These are phyloP conservation scores for Myathropa florea DNA, from an alignment of 2,888 invertebrate genomes.

Conservation along the genomic window DNA sequence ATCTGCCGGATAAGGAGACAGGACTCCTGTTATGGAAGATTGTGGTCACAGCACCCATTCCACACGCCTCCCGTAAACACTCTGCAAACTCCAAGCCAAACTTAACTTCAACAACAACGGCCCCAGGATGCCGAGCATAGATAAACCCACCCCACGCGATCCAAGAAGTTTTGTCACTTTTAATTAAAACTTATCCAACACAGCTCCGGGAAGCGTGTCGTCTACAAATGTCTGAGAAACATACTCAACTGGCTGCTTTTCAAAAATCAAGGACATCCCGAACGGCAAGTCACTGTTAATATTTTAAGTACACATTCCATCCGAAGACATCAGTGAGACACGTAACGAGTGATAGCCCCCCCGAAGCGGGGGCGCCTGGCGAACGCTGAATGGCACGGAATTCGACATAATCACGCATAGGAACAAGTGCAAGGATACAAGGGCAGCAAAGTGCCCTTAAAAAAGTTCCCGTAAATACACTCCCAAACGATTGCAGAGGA, in stretches of 20 bases:
- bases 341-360: neutral
- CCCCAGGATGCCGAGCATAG: neutral
- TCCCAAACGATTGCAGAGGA: neutral
- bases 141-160: neutral
- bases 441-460: slow-evolving; percentile 21
- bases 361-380: neutral
- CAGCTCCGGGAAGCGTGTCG: neutral
- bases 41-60: neutral
- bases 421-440: neutral
- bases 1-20: neutral
- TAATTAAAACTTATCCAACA: neutral
- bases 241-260: neutral
- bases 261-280: neutral
- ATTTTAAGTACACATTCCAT: neutral
- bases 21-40: too few species aligned
- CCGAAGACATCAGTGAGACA: neutral
- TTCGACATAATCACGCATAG: slow-evolving; percentile 16
- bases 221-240: neutral
- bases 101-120: neutral
- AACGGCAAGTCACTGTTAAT: neutral
- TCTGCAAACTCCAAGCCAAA: neutral
- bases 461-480: slow-evolving; percentile 29
- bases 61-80: neutral
- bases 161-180: neutral
- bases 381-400: neutral